Percentiles rank a stretch among this genome's conserved stretches.
Evolutionary conservation across 1,140 invertebrate species (phyloP).

Genomic region (Ruditapes philippinarum): DNA sequence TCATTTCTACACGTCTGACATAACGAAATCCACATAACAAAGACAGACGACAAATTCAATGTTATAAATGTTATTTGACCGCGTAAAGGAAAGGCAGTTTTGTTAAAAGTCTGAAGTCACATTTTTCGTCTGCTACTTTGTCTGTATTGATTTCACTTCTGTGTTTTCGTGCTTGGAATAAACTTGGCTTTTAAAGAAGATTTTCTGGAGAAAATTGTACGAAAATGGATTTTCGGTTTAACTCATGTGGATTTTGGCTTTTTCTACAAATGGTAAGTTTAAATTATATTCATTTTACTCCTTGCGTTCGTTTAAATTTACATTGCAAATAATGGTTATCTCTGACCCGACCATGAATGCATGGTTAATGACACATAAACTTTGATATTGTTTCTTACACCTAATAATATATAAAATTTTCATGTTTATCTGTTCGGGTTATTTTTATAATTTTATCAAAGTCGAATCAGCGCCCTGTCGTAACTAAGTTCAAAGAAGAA

Average conservation of each 20-base stretch:
- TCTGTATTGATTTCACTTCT: slow-evolving; percentile 8
- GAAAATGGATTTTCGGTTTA: slow-evolving; percentile 27
- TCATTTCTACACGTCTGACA: background rate
- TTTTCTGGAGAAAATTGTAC: background rate
- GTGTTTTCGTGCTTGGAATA: slow-evolving; percentile 31
- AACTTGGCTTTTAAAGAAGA: background rate
- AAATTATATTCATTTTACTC: background rate
- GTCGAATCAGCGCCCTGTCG: too few relatives aligned
- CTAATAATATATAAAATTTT: too few relatives aligned
- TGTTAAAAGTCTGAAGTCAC: background rate
- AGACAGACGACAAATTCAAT: slow-evolving; percentile 14
- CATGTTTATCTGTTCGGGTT: too few relatives aligned
- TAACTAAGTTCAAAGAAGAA: too few relatives aligned
- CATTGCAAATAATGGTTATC: background rate
- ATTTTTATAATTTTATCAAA: too few relatives aligned
- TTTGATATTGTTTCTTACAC: too few relatives aligned
- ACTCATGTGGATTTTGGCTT: slow-evolving; percentile 30
- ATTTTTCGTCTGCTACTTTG: background rate
- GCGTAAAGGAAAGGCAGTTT: slow-evolving; percentile 1
- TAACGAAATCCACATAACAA: slow-evolving; percentile 2
- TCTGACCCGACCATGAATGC: background rate
- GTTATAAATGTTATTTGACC: slow-evolving; percentile 33
- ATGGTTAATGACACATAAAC: background rate
- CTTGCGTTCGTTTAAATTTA: too few relatives aligned
- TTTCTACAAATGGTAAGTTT: slow-evolving; percentile 19